Conservation (phyloP, 2,797 vertebrate species). For the Falco novaeseelandiae region DNA sequence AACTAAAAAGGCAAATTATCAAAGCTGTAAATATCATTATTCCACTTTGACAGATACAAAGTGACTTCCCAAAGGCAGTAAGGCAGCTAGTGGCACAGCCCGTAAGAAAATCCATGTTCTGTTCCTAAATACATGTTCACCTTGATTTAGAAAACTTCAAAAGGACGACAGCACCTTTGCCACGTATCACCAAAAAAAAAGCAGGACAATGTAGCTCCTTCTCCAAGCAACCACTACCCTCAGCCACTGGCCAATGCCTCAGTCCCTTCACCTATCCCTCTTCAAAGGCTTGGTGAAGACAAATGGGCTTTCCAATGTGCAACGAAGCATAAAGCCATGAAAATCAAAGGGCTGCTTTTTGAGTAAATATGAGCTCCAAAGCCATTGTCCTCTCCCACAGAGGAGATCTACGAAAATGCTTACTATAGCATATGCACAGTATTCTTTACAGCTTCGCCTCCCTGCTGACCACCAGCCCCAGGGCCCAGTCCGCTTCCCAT, state of each 20-base stretch:
- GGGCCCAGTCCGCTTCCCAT: constrained; percentile 41
- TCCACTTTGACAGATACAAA: background rate
- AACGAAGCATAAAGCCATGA: constrained; percentile 46
- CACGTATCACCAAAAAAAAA: background rate
- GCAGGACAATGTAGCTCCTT: background rate
- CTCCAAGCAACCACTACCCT: background rate
- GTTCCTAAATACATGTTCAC: background rate
- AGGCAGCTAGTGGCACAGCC: background rate
- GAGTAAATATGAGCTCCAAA: constrained; percentile 60
- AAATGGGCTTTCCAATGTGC: constrained; percentile 56
- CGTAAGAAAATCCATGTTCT: background rate
- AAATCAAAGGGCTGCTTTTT: constrained; percentile 64
- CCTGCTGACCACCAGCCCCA: constrained; percentile 59
- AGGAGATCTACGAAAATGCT: constrained; percentile 57
- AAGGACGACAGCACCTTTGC: background rate
- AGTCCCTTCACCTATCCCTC: constrained; percentile 8
- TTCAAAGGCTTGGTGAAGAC: constrained; percentile 52
- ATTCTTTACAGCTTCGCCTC: constrained; percentile 57
- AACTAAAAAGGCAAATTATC: background rate
- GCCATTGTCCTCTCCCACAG: constrained; percentile 55
- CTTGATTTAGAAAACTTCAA: background rate
- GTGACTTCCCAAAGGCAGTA: background rate
- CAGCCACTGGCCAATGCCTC: background rate
- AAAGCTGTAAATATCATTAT: background rate
- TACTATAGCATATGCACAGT: constrained; percentile 54